Base-by-base conservation (phyloP, 1,140 invertebrate genomes). In the Scaptomyza hsui region DNA sequence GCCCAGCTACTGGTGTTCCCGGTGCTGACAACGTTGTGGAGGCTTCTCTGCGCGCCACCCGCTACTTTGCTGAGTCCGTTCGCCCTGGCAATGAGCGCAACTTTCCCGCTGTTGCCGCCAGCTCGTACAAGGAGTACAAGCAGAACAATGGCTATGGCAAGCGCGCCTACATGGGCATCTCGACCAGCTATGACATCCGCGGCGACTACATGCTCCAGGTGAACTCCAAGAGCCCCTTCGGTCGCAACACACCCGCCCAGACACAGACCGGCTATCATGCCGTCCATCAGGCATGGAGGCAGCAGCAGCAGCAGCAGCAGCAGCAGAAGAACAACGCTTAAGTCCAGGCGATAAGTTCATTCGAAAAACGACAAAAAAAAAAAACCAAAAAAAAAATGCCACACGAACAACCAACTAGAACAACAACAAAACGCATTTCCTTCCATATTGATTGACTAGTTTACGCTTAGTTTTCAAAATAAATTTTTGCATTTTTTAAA, bases 1-100 rank as follows among this genome's bases (percentile, higher is more conserved):
- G 95, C 35, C 81, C 78, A 19, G 56, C 57, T 1, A 3, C 72
- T 7, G 65, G 86, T 72, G 93, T 93, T 62, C 93, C 93, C 7
- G 91, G 92, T 51, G 93, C 93, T 59, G 78, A 89, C 65, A 69
- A 91, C 74, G 90, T 95, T 48, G 92, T 94, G 4, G 95, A 95
- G 79, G 94, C 94, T 42, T 93, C 95, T 78, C 93, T 93, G 64
- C 92, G 94, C 51, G 92, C 94, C 3, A 94, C 94, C 73, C 89
- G 93, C 42, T 93, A 94, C 53, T 95, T 93, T 53, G 94, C 92
- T 3, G 93, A 94, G 88, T 94, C 94, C 1, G 92, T 95, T 4
- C 91, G 89, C 21, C 92, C 92, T 0, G 92, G 92, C 19, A 82
- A 91, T 56, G 88, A 77, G 37, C 74, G 76, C 44, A 89, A 75